Conservation (phyloP, 2,113 vertebrate species). For the Alexandromys fortis region DNA sequence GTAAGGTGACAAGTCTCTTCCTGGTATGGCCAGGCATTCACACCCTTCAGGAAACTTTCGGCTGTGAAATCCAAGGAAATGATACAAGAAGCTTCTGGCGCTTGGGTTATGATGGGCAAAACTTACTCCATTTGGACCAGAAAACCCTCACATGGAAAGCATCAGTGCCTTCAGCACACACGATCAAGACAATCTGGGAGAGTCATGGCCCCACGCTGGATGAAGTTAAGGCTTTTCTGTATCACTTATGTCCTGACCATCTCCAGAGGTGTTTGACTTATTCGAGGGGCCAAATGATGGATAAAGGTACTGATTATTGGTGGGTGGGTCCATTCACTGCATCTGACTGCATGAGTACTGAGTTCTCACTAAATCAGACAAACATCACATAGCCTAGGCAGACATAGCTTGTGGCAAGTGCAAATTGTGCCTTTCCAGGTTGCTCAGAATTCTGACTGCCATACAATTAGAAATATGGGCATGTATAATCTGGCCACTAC, state of each 20-base stretch:
- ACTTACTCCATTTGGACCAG: not conserved
- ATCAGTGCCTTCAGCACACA: not conserved
- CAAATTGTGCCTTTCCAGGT: no score
- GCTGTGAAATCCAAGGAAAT: not conserved
- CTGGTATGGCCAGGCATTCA: not conserved
- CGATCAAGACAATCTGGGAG: not conserved
- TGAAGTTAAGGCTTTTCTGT: not conserved
- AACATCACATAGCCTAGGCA: not conserved
- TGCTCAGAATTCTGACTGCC: no score
- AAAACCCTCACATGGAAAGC: not conserved
- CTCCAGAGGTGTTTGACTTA: not conserved
- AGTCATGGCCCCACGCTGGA: rapidly evolving
- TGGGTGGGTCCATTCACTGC: not conserved
- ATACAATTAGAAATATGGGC: no score
- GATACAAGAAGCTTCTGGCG: not conserved
- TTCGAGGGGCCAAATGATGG: no score
- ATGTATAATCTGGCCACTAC: no score
- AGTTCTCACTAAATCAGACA: not conserved
- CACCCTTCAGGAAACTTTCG: not conserved
- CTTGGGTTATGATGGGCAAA: not conserved
- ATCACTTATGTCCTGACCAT: no score
- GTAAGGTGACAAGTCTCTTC: not conserved
- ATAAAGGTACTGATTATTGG: not conserved
- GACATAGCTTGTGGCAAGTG: no score
- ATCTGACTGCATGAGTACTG: not conserved